Evolutionary conservation across 2,888 invertebrate genomes (phyloP).

Genomic region (Trichopoda pennipes): DNA sequence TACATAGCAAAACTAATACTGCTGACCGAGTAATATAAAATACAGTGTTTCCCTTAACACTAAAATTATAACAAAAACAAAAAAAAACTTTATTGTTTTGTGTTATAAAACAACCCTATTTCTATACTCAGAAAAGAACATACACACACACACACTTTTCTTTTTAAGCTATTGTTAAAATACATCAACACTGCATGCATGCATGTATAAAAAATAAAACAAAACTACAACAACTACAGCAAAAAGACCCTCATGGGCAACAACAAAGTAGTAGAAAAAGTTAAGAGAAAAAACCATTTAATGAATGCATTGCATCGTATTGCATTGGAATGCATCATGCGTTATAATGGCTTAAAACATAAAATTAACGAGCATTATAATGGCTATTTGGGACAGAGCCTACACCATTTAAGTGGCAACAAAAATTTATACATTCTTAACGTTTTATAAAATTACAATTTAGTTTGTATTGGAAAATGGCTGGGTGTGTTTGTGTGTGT

Average conservation of each 20-base stretch:
- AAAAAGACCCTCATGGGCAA: not conserved
- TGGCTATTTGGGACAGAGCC: slow-evolving; percentile 60
- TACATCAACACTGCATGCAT: slow-evolving; percentile 63
- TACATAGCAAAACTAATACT: slow-evolving; percentile 63
- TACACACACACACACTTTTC: slow-evolving; percentile 28
- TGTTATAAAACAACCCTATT: slow-evolving; percentile 12
- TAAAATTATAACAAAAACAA: not conserved
- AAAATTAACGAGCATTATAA: slow-evolving; percentile 66
- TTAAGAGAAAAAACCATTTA: slow-evolving; percentile 20
- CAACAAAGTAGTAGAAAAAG: slow-evolving; percentile 13
- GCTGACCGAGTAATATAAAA: slow-evolving; percentile 62
- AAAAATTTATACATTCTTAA: slow-evolving; percentile 11
- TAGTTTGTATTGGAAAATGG: not conserved
- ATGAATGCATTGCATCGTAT: slow-evolving; percentile 53
- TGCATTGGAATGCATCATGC: slow-evolving; percentile 54
- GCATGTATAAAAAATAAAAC: slow-evolving; percentile 15
- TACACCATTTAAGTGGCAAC: slow-evolving; percentile 7
- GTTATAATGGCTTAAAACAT: slow-evolving; percentile 67
- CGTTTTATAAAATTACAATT: slow-evolving; percentile 26
- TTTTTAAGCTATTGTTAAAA: slow-evolving; percentile 54
- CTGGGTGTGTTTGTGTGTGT: not conserved
- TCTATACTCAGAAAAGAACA: not conserved
- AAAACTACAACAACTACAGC: not conserved
- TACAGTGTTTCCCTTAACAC: slow-evolving; percentile 13
- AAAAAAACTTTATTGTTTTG: not conserved